Conservation (phyloP, 1,140 invertebrate species). For the Tetramorium parvispinum region DNA sequence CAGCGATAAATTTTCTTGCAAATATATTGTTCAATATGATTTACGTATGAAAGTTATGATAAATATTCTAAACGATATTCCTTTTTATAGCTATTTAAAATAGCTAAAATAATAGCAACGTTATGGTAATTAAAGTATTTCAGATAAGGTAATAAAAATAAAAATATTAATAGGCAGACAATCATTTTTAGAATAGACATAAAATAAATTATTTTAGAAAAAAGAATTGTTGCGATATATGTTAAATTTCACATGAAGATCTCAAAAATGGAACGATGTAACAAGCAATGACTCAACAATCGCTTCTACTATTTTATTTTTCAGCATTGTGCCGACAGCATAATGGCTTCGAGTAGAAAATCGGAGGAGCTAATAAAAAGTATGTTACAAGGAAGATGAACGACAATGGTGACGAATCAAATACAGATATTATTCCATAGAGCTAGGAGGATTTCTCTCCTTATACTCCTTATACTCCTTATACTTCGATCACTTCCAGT, state of each 20-base stretch:
- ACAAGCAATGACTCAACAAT: background rate
- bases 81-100: background rate
- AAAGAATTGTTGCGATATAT: background rate
- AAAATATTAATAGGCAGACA: background rate
- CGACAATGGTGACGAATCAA: constrained; percentile 29
- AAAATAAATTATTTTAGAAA: background rate
- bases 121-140: background rate
- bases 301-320: background rate
- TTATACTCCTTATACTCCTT: constrained; percentile 11
- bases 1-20: constrained; percentile 1
- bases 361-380: constrained; percentile 27
- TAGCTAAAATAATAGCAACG: background rate
- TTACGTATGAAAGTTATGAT: constrained; percentile 6
- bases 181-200: background rate
- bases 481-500: background rate
- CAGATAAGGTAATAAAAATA: background rate
- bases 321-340: background rate
- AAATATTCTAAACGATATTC: background rate
- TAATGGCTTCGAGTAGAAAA: constrained; percentile 19
- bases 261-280: background rate
- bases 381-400: constrained; percentile 22
- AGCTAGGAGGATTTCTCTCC: constrained; percentile 23
- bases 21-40: background rate
- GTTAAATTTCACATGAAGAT: background rate
- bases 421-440: constrained; percentile 12